Conservation (phyloP, 2,113 vertebrate species). For the Leucosticte australis region DNA sequence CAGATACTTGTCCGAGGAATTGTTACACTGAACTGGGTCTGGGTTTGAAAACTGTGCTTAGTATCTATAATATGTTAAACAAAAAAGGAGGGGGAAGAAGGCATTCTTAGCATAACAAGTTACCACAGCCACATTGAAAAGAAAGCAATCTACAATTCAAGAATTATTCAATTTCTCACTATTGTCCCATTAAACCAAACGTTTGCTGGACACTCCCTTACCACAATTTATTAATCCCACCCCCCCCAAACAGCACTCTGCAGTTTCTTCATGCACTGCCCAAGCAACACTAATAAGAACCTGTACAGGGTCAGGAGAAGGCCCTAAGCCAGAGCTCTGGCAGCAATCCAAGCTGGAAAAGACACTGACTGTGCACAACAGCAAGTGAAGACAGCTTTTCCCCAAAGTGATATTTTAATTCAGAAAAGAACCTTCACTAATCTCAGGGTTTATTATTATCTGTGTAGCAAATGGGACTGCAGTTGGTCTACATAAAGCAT, state of each 20-base stretch:
- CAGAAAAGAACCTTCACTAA: conserved; percentile 53
- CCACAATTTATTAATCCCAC: not conserved
- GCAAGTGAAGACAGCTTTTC: conserved; percentile 10
- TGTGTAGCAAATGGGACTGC: conserved; percentile 45
- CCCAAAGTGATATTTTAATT: conserved; percentile 60
- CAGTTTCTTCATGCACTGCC: not conserved
- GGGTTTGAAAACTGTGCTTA: not conserved
- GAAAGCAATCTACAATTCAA: not conserved
- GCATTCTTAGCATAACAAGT: not conserved
- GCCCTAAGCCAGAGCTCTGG: not conserved
- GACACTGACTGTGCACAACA: not conserved
- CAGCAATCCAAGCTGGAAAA: conserved; percentile 25
- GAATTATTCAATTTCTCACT: not conserved
- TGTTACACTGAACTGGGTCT: not conserved
- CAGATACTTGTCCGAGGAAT: not conserved
- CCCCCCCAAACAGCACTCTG: not conserved
- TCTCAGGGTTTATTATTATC: conserved; percentile 41
- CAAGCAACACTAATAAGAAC: not conserved
- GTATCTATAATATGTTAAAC: not conserved
- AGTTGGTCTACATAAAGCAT: conserved; percentile 37
- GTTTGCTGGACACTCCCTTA: not conserved
- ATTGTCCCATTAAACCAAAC: not conserved
- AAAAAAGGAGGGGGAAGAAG: no score
- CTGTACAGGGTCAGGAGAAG: not conserved
- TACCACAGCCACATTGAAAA: not conserved